Evolutionary conservation across 2,113 vertebrate species (phyloP), one percentile per base, ranked within the genome.

Genomic region (Otis tarda): DNA sequence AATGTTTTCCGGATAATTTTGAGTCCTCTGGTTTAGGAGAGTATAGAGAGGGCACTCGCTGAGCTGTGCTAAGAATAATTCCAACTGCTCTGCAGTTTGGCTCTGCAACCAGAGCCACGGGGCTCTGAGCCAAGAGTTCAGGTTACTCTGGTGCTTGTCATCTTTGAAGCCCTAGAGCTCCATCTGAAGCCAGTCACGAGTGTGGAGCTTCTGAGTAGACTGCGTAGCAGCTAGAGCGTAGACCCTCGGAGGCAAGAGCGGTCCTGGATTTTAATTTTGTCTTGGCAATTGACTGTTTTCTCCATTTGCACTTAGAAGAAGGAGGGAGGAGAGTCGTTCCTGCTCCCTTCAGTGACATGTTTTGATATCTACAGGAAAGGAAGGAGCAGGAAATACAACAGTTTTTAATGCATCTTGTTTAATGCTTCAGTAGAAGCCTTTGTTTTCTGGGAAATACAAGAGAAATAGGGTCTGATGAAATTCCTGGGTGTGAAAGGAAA

Each of bases 21-120:
- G 83, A 92, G 67, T 61, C 83, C 75, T 91, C 79, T 87, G 84
- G 83, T 96, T 96, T 89, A 95, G 77, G 74, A 55, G 89, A 82
- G 57, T 79, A 33, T 64, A 60, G 95, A 95, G 94, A 95, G 95
- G 95, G 91, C 94, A 95, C 74, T 95, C 33, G 21, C 50, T 87
- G 91, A 94, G 81, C 87, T 95, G 95, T 80, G 94, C 95, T 97
- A 97, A 96, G 96, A 96, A 96, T 96, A 97, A 96, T 95, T 94
- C 86, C 94, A 96, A 95, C 81, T 94, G 94, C 89, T 94, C 50
- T 93, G 95, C 96, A 92, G 90, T 93, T 96, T 94, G 94, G 92
- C 95, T 94, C 57, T 96, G 93, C 96, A 96, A 93, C 91, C 93
- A 93, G 95, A 97, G 91, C 95, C 91, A 89, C 4, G 0, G 83